These are phyloP conservation scores for Orientallactaga bullata DNA, from an alignment of 2,113 vertebrate genomes.

Conservation along the genomic window DNA sequence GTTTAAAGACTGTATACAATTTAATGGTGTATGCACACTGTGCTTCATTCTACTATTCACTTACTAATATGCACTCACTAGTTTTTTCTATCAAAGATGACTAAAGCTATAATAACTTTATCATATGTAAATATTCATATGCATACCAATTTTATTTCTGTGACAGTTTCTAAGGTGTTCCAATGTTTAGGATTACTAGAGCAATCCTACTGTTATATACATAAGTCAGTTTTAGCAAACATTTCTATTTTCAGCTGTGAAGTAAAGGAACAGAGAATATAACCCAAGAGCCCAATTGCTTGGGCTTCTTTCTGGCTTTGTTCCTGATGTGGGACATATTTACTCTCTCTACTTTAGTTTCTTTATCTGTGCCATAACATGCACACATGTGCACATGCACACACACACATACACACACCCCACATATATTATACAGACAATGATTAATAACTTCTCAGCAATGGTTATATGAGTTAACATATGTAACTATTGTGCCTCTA, in stretches of 20 bases:
- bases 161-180: neutral
- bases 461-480: neutral
- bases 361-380: neutral
- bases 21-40: neutral
- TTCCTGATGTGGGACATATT: neutral
- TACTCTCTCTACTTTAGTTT: neutral
- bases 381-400: no score
- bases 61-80: neutral
- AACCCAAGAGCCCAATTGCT: neutral
- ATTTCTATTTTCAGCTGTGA: fast-evolving
- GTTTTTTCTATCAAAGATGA: neutral
- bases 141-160: neutral
- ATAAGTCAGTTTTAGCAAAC: neutral
- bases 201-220: neutral
- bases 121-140: neutral
- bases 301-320: neutral
- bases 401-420: no score
- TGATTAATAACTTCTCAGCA: neutral
- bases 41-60: neutral
- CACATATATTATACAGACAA: no score
- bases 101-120: neutral
- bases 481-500: neutral
- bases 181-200: neutral
- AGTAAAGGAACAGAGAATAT: neutral
- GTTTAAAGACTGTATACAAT: neutral